Evolutionary conservation across 2,113 vertebrate genomes (phyloP).

Genomic region (Oceanites oceanicus): DNA sequence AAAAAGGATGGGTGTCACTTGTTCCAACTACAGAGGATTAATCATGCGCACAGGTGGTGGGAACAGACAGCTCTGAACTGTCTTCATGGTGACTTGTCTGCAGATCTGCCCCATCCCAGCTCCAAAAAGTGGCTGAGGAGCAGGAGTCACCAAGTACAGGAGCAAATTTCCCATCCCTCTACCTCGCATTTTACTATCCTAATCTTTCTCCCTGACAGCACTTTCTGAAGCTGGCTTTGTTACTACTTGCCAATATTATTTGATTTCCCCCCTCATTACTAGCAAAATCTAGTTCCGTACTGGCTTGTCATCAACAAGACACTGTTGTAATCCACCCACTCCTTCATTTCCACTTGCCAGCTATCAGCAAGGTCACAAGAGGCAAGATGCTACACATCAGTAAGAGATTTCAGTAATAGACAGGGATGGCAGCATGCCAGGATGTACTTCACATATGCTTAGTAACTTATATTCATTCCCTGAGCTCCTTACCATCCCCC

Average conservation of each 20-base stretch:
- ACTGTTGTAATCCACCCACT: not conserved
- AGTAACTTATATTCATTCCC: not conserved
- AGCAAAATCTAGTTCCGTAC: not conserved
- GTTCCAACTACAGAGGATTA: not conserved
- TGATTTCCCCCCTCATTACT: not conserved
- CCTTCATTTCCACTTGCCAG: slow-evolving; percentile 16
- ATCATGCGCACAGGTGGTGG: not conserved
- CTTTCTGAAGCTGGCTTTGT: not conserved
- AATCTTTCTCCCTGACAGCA: not conserved
- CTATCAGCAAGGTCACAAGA: slow-evolving; percentile 13
- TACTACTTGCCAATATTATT: not conserved
- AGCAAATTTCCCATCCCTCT: not conserved
- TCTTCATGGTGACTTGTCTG: not conserved
- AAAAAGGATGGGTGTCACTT: not conserved
- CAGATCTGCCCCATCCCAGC: not conserved
- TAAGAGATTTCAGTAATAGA: slow-evolving; percentile 5
- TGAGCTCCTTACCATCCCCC: not conserved
- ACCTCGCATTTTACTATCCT: not conserved
- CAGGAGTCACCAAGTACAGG: not conserved
- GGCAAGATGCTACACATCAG: slow-evolving; percentile 56
- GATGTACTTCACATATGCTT: not conserved
- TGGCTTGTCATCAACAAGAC: not conserved
- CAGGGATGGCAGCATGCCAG: slow-evolving; percentile 12
- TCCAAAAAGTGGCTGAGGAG: not conserved
- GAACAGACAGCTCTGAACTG: not conserved